Evolutionary conservation across 2,113 vertebrate genomes (phyloP), one percentile per base, ranked within the genome.

Genomic region (Corvus moneduloides): DNA sequence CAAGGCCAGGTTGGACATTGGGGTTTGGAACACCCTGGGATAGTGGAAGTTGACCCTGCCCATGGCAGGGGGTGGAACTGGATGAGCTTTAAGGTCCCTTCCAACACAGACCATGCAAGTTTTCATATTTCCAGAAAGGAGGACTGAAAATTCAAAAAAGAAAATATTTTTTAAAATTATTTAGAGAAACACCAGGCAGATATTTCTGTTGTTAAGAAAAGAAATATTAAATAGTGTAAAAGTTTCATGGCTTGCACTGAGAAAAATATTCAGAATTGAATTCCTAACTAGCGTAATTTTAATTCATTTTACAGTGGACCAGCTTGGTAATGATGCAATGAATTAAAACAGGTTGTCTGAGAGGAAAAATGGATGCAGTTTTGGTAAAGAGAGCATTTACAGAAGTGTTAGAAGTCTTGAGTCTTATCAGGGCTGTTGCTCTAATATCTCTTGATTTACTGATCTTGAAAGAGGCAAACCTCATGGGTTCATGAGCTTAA

Each of bases 361-460:
- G 80, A 94, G 91, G 73, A 95, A 87, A 93, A 94, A 96, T 96
- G 83, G 88, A 96, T 84, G 80, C 66, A 67, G 95, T 85, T 83
- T 96, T 97, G 87, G 86, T 96, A 96, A 97, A 95, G 39, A 78
- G 86, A 90, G 87, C 90, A 87, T 95, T 96, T 95, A 91, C 82
- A 89, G 76, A 91, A 92, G 73, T 87, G 74, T 94, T 97, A 76
- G 89, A 95, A 97, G 28, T 76, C 64, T 91, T 87, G 78, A 66
- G 81, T 76, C 68, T 96, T 97, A 92, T 97, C 91, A 85, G 64
- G 89, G 81, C 54, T 95, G 75, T 54, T 97, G 77, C 89, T 90
- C 52, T 91, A 88, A 83, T 91, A 80, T 96, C 81, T 97, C 79
- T 95, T 96, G 90, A 96, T 97, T 97, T 97, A 93, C 82, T 89